Evolutionary conservation across 2,797 vertebrate species (phyloP).

Genomic region (Lates japonicus): DNA sequence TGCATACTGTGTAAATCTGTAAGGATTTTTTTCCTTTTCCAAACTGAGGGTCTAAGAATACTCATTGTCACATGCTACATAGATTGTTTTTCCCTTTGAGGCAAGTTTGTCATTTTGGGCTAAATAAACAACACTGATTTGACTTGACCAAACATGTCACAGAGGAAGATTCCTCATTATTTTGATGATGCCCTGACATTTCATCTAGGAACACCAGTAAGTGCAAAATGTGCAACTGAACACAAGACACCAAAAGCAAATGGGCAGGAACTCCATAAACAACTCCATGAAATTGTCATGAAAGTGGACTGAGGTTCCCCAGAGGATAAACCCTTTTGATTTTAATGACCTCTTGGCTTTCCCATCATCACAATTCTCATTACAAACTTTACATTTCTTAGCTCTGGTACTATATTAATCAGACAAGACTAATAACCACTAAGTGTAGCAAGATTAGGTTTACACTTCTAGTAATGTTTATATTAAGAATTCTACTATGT

Average conservation of each 20-base stretch:
- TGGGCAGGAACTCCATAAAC: background rate
- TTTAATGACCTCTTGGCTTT: background rate
- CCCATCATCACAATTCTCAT: background rate
- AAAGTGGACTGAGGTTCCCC: background rate
- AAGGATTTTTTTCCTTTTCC: background rate
- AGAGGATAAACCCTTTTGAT: background rate
- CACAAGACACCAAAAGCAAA: background rate
- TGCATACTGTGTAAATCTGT: background rate
- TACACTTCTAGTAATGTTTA: background rate
- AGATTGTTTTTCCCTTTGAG: background rate
- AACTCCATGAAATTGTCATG: background rate
- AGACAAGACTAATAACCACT: background rate
- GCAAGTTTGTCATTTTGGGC: background rate
- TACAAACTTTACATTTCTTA: background rate
- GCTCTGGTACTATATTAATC: constrained; percentile 1
- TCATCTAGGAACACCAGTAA: background rate
- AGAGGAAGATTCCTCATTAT: background rate
- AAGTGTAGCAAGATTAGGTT: background rate
- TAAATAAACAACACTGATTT: background rate
- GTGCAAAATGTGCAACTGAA: background rate
- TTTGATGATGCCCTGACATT: too few species aligned
- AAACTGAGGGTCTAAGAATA: too few species aligned
- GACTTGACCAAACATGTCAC: background rate
- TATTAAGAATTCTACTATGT: constrained; percentile 10
- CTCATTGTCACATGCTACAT: too few species aligned